Conservation (phyloP, 2,797 vertebrate genomes). For the Enteromius anoplus region DNA sequence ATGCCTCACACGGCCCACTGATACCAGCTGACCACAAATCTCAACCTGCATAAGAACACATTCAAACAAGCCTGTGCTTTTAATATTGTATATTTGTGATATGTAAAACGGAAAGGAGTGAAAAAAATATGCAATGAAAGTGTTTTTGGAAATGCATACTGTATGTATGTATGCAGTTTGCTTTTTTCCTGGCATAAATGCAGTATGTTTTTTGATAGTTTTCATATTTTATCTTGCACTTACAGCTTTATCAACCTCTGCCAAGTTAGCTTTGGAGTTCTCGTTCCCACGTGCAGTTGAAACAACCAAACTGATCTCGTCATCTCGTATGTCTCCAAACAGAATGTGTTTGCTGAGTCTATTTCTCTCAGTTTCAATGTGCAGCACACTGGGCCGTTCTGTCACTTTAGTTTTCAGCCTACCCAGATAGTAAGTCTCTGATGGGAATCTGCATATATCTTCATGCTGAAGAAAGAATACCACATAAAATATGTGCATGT, state of each 20-base stretch:
- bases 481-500: not conserved
- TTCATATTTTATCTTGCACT: conserved; percentile 51
- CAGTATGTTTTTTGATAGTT: not conserved
- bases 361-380: not conserved
- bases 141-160: not conserved
- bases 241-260: conserved; percentile 76
- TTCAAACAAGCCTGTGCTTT: not conserved
- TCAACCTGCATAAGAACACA: conserved; percentile 11
- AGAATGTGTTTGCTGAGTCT: conserved; percentile 68
- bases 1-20: conserved; percentile 36
- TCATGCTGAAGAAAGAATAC: conserved; percentile 65
- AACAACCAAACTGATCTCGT: conserved; percentile 76
- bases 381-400: conserved; percentile 66
- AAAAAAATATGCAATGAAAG: not conserved
- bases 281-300: conserved; percentile 82
- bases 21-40: conserved; percentile 23
- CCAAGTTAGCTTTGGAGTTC: conserved; percentile 81
- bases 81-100: not conserved
- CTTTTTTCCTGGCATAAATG: not conserved
- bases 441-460: conserved; percentile 82
- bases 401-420: conserved; percentile 63
- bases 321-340: conserved; percentile 79
- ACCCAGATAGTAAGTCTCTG: conserved; percentile 73
- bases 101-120: not conserved
- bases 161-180: not conserved